Evolutionary conservation across 2,888 invertebrate species (phyloP).

Genomic region (Dynastes hyllus): DNA sequence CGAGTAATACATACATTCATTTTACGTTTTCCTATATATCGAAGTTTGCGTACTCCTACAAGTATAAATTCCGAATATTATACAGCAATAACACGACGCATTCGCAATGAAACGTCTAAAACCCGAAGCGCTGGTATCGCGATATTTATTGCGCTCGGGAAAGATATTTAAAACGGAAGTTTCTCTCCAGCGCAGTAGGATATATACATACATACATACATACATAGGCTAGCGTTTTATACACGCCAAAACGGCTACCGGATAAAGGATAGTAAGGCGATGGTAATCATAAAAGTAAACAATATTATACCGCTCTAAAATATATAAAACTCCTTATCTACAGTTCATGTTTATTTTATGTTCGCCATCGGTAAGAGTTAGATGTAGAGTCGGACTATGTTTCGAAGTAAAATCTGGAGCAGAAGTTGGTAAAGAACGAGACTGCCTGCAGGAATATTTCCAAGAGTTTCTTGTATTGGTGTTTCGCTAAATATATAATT

Average conservation of each 20-base stretch:
- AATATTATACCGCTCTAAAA: slow-evolving; percentile 58
- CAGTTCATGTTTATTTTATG: slow-evolving; percentile 65
- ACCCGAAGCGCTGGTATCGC: slow-evolving; percentile 5
- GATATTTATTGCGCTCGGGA: slow-evolving; percentile 19
- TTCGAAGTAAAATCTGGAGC: too few relatives aligned
- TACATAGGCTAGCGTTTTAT: slow-evolving; percentile 10
- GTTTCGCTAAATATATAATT: too few relatives aligned
- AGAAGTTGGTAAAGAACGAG: too few relatives aligned
- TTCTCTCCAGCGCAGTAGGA: neutral
- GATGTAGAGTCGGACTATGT: too few relatives aligned
- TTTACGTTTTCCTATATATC: neutral
- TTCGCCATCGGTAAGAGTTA: slow-evolving; percentile 55
- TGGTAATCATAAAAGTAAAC: slow-evolving; percentile 53
- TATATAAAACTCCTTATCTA: slow-evolving; percentile 60
- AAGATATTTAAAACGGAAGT: slow-evolving; percentile 37
- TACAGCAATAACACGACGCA: slow-evolving; percentile 20
- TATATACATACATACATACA: neutral
- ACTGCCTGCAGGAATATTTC: too few relatives aligned
- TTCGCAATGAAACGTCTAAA: slow-evolving; percentile 16
- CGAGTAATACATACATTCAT: neutral
- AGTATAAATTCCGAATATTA: slow-evolving; percentile 32
- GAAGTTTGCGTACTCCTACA: neutral
- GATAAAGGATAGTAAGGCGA: slow-evolving; percentile 48
- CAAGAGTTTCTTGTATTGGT: too few relatives aligned
- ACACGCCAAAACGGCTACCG: slow-evolving; percentile 20